Evolutionary conservation across 1,140 invertebrate genomes (phyloP), one percentile per base, ranked within the genome.

Genomic region (Wiebesia pumilae): DNA sequence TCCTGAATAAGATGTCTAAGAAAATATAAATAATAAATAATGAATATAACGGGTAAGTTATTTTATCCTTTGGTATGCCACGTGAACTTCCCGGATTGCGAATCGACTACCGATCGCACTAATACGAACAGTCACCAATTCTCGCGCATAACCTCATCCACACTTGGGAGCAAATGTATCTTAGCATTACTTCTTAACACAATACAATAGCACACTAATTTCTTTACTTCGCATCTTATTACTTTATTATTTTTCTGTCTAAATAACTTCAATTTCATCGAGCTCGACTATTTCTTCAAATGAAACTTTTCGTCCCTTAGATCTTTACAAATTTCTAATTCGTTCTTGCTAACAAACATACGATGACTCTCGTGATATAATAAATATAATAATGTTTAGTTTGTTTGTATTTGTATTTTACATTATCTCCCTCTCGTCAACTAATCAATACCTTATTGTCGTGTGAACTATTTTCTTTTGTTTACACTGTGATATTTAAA

Each of bases 361-460:
- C 85, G 87, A 89, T 85, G 88, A 90, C 88, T 88, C 89, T 90
- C 88, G 87, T 89, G 90, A 89, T 92, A 93, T 92, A 93, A 92
- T 93, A 93, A 92, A 92, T 92, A 94, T 93, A 93, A 92, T 93
- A 91, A 91, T 93, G 89, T 91, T 92, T 92, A 92, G 90, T 89
- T 91, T 91, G 89, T 91, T 93, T 93, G 91, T 92, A 93, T 91
- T 94, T 91, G 90, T 93, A 93, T 93, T 91, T 93, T 93, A 94
- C 92, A 94, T 91, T 90, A 90, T 90, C 88, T 90, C 89, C 90
- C 90, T 89, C 91, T 90, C 88, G 88, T 90, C 92, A 92, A 93
- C 91, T 94, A 94, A 93, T 93, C 92, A 89, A 93, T 93, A 93
- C 91, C 91, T 94, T 94, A 94, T 94, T 94, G 93, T 94, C 93